Base-by-base conservation (phyloP, 2,113 vertebrate genomes). In the Nyctereutes procyonoides region DNA sequence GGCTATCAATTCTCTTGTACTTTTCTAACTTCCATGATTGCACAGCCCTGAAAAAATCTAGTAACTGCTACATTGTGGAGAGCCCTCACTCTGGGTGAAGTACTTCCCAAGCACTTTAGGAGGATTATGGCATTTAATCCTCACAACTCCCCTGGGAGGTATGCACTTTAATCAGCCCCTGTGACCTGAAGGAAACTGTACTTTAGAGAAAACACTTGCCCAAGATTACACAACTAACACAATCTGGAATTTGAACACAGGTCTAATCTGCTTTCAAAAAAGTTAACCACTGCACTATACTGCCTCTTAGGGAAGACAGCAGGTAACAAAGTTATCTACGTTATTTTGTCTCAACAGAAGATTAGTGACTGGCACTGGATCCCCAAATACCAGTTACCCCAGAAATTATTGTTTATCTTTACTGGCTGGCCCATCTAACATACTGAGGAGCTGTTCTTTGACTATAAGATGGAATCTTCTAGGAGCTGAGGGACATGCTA, bases 191-290 rank as follows among this genome's bases (percentile, higher is more conserved):
- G 79, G 69, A 69, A 56, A 38, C 32, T 80, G 53, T 13, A 51
- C 43, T 19, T 60, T 71, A 63, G 63, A 88, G 51, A 89, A 74
- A 73, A 82, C 65, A 30, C 32, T 16, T 88, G 24, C 62, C 65
- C 73, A 51, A 90, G 60, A 86, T 53, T 16, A 92, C 16, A 79
- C 30, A 60, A 80, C 53, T 58, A 93, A 85, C 8, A 67, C 9
- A 38, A 88, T 53, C 81, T 79, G 15, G 24, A 53, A 90, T 94
- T 51, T 90, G 69, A 96, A 96, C 69, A 74, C 19, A 38, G 32
- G 67, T 73, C 53, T 85, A 60, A 84, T 55, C 24, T 55, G n/a
- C 43, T 93, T 87, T 83, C 3, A 32, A 56, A 10, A 43, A 28
- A 19, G 8, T 32, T 67, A 76, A 67, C 53, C 28, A 84, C 3